These are phyloP conservation scores for Dynastes maya DNA, from an alignment of 2,888 invertebrate genomes.

Conservation along the genomic window DNA sequence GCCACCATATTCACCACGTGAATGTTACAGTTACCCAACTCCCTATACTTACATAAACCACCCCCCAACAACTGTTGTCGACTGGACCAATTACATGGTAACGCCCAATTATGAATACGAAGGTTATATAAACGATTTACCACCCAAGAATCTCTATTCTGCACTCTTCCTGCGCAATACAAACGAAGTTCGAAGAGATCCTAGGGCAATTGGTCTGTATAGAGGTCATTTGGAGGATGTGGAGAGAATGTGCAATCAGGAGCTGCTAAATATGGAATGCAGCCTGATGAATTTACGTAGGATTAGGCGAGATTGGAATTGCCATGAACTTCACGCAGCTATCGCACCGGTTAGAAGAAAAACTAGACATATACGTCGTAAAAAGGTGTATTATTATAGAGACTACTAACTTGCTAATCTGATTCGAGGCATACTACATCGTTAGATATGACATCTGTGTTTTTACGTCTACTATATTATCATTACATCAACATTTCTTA, in stretches of 20 bases:
- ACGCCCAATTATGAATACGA: slow-evolving; percentile 50
- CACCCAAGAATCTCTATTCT: slow-evolving; percentile 22
- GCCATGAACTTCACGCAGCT: slow-evolving; percentile 42
- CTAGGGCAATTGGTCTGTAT: slow-evolving; percentile 33
- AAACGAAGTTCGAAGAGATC: slow-evolving; percentile 18
- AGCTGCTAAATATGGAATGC: slow-evolving; percentile 53
- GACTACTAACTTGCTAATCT: slow-evolving; percentile 1
- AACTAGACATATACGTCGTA: slow-evolving; percentile 24
- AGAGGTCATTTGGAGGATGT: slow-evolving; percentile 52
- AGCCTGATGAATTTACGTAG: slow-evolving; percentile 49
- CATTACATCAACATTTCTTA: too few relatives aligned
- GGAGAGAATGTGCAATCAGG: slow-evolving; percentile 53
- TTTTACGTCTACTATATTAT: too few relatives aligned
- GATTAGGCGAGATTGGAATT: slow-evolving; percentile 48
- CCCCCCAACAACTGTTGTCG: slow-evolving; percentile 14
- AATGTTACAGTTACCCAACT: slow-evolving; percentile 17
- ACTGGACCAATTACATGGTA: slow-evolving; percentile 48
- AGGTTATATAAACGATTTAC: slow-evolving; percentile 38
- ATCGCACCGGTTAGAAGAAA: slow-evolving; percentile 19
- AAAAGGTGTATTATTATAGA: slow-evolving; percentile 13
- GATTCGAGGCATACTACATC: neutral
- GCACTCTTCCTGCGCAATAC: neutral
- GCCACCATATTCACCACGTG: slow-evolving; percentile 4
- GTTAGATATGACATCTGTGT: neutral
- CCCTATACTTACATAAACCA: slow-evolving; percentile 24